Evolutionary conservation across 2,113 vertebrate species (phyloP).

Genomic region (Plecotus auritus): DNA sequence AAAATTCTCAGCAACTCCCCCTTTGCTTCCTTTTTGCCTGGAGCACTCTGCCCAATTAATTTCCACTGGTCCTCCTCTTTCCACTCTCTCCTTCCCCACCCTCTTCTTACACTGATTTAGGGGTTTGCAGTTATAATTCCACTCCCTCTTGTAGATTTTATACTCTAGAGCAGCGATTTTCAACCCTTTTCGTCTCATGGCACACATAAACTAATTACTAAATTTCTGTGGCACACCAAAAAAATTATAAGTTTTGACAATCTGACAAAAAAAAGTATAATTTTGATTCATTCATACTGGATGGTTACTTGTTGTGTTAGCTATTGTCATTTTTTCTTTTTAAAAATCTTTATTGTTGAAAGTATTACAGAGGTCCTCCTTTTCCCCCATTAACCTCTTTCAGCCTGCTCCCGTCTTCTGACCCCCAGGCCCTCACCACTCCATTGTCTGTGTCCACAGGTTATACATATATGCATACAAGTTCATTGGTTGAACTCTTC

Average conservation of each 20-base stretch:
- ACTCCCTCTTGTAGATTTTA: neutral
- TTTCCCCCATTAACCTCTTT: too few relatives aligned
- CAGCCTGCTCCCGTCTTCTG: too few relatives aligned
- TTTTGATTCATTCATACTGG: neutral
- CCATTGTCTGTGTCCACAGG: too few relatives aligned
- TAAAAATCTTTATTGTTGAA: too few relatives aligned
- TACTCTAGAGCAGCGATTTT: neutral
- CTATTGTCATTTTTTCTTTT: neutral
- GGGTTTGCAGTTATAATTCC: neutral
- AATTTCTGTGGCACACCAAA: neutral
- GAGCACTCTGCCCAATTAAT: neutral
- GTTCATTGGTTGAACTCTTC: too few relatives aligned
- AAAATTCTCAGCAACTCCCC: neutral
- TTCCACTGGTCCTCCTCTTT: neutral
- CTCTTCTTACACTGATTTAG: neutral
- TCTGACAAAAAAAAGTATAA: neutral
- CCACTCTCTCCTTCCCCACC: neutral
- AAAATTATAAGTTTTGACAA: neutral
- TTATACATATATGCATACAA: too few relatives aligned
- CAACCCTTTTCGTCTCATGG: neutral
- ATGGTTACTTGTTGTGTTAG: neutral
- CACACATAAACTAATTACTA: neutral
- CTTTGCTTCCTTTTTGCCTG: neutral
- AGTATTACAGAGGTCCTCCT: too few relatives aligned
- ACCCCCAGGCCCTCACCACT: too few relatives aligned